Base-by-base conservation (phyloP, 2,888 invertebrate species). In the Abrostola triplasia region DNA sequence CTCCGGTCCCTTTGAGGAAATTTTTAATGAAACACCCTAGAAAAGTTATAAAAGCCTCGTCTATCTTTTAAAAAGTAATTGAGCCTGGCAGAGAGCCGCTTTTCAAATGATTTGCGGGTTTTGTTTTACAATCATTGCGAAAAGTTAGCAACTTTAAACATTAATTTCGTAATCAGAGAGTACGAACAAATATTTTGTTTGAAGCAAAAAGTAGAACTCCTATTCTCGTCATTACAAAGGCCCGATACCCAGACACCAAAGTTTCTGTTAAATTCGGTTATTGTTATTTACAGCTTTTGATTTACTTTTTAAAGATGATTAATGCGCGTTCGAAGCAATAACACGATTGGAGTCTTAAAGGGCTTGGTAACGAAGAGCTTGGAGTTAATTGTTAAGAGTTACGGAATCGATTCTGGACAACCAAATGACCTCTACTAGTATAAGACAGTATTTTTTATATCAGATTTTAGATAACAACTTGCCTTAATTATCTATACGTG, bases 1-100 rank as follows among this genome's bases (percentile, higher is more conserved):
- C 87, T 82, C 77, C 81, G 79, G 82, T 83, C 82, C 85, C 90
- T 90, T 90, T 88, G 85, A 87, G 84, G 83, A 88, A 86, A 82
- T 85, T 90, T 90, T 91, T 89, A 90, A 90, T 89, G 89, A 91
- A 91, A 91, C 88, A 82, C 86, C 87, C 83, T 86, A 86, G 86
- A 87, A 88, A 88, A 84, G 88, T 90, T 88, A 87, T 87, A 88
- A 88, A 89, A 86, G 86, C 84, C 75, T 79, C 83, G 81, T 82
- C 84, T 85, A 86, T 86, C 88, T 90, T 79, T 88, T 86, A 85
- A 86, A 88, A 87, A 84, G 86, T 90, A 90, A 90, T 91, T 89
- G 90, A 90, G 86, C 85, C 77, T 67, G 80, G 76, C 76, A 77
- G 70, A 81, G 81, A 79, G 78, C 68, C 79, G 70, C 79, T 80